Percentiles rank a stretch among this genome's conserved stretches.
Evolutionary conservation across 2,113 vertebrate genomes (phyloP).

Genomic region (Leucopsar rothschildi): DNA sequence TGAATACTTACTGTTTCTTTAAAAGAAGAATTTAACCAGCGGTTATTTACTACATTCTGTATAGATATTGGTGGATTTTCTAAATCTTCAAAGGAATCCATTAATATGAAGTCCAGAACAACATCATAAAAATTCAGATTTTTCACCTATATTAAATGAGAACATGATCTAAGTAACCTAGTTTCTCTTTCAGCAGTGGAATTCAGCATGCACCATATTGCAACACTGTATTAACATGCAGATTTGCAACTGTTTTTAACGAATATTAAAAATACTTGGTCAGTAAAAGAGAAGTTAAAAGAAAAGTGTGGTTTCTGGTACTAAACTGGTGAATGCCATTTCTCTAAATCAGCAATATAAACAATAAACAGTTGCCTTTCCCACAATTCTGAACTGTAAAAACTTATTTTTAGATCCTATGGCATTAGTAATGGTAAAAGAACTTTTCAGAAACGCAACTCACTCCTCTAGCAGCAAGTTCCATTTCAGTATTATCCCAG

Average conservation of each 20-base stretch:
- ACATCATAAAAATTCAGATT: conserved; percentile 96
- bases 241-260: not conserved
- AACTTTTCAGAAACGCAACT: conserved; percentile 38
- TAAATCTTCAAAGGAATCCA: conserved; percentile 98
- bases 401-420: not conserved
- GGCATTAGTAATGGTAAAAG: not conserved
- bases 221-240: not conserved
- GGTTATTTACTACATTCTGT: conserved; percentile 94
- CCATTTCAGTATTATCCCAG: conserved; percentile 90
- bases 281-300: not conserved
- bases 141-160: conserved; percentile 81
- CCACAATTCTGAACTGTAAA: not conserved
- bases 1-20: conserved; percentile 89
- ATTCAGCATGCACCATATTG: not conserved
- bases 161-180: conserved; percentile 24
- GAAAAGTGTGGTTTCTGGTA: not conserved
- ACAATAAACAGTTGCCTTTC: not conserved
- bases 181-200: not conserved
- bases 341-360: not conserved
- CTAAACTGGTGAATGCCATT: not conserved
- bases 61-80: conserved; percentile 96
- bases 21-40: conserved; percentile 94
- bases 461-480: conserved; percentile 90
- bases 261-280: not conserved
- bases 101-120: conserved; percentile 95